These are phyloP conservation scores for Homarus gammarus DNA, from an alignment of 2,888 invertebrate species.

Conservation along the genomic window DNA sequence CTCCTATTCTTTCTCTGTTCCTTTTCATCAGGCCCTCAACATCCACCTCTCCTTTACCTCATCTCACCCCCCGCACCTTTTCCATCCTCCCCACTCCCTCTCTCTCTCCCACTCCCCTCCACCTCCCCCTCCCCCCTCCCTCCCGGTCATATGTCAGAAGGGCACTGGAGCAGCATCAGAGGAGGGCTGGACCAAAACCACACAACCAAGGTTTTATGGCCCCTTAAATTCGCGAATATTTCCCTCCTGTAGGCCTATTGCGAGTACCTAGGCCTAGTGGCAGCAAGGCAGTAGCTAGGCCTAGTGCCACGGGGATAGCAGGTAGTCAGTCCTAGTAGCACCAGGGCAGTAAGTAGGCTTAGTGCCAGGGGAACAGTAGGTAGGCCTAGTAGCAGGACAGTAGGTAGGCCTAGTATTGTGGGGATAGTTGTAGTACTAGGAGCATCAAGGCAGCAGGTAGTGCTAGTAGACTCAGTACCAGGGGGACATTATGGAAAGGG, in stretches of 20 bases:
- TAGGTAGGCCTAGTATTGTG: not conserved
- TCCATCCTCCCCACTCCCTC: not conserved
- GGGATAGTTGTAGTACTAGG: not conserved
- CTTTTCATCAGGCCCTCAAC: no score
- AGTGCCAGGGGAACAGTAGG: not conserved
- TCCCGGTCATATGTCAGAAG: no score
- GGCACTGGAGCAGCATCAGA: no score
- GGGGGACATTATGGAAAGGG: no score
- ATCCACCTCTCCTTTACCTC: not conserved
- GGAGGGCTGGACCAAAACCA: no score
- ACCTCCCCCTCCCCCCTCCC: not conserved
- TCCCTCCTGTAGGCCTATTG: no score
- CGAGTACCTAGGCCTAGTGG: no score
- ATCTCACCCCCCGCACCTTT: not conserved
- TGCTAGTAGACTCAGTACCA: not conserved
- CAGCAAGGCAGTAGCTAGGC: no score
- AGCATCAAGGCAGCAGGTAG: not conserved
- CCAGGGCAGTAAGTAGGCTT: not conserved
- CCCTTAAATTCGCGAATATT: not conserved
- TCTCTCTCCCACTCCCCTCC: not conserved
- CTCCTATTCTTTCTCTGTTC: not conserved
- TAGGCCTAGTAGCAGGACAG: not conserved
- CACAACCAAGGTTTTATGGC: no score
- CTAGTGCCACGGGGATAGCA: no score
- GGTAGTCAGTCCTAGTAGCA: no score